Evolutionary conservation across 2,797 vertebrate genomes (phyloP).

Genomic region (Sebastes umbrosus): DNA sequence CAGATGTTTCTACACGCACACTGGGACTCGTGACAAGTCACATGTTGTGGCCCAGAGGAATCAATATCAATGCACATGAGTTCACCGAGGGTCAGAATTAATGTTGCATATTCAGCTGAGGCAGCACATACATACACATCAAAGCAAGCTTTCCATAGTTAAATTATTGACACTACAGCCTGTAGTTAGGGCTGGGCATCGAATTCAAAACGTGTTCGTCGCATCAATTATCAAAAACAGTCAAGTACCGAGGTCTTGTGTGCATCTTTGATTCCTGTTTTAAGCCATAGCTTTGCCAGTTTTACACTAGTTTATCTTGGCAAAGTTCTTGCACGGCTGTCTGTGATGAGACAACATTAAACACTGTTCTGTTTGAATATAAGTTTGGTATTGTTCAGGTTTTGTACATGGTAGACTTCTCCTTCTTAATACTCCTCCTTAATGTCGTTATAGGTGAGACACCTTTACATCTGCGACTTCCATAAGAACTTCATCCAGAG

Average conservation of each 20-base stretch:
- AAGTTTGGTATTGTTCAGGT: not conserved
- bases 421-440: not conserved
- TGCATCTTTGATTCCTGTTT: not conserved
- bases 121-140: not conserved
- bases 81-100: not conserved
- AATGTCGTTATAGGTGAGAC: conserved; percentile 86
- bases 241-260: not conserved
- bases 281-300: not conserved
- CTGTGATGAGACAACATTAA: not conserved
- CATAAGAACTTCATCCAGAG: conserved; percentile 99
- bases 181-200: too few relatives aligned
- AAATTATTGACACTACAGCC: too few relatives aligned
- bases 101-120: not conserved
- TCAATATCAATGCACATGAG: not conserved
- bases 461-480: conserved; percentile 98
- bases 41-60: not conserved
- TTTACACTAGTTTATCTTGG: not conserved
- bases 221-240: not conserved
- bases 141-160: not conserved
- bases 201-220: not conserved
- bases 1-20: not conserved
- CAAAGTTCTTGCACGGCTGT: not conserved
- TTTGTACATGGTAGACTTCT: not conserved
- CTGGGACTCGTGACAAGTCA: not conserved
- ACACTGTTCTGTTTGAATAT: not conserved